phyloP scores from a whole-genome alignment of 2,797 vertebrate species.

The Spondyliosoma cantharus region DNA sequence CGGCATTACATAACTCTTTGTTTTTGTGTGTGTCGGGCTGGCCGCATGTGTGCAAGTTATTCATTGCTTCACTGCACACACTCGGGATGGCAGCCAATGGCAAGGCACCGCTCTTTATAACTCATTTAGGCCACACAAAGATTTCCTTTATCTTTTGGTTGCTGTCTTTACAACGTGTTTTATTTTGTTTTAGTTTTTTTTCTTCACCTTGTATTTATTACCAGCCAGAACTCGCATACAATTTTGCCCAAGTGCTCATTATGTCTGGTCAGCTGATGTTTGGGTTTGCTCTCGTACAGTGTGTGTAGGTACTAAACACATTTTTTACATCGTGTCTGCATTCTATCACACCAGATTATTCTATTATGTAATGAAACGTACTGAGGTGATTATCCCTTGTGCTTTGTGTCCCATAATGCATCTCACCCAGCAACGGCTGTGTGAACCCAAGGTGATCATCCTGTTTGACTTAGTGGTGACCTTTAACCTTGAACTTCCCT shows the following conservation, averaged over 20 bases:
- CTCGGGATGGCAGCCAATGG: conserved; percentile 69
- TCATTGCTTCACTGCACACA: conserved; percentile 74
- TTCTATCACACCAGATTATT: conserved; percentile 62
- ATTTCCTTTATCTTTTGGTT: conserved; percentile 59
- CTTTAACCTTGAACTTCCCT: conserved; percentile 49
- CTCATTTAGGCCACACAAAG: conserved; percentile 70
- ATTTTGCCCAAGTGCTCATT: conserved; percentile 39
- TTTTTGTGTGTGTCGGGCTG: conserved; percentile 70
- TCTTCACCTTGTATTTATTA: conserved; percentile 26
- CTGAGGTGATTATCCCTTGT: conserved; percentile 63
- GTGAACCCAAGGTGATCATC: conserved; percentile 57
- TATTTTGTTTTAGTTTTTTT: background rate
- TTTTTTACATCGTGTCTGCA: conserved; percentile 57
- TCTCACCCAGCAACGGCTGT: conserved; percentile 43
- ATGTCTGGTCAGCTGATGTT: conserved; percentile 60
- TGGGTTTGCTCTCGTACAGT: conserved; percentile 32
- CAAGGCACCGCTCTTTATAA: conserved; percentile 63
- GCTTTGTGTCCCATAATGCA: conserved; percentile 65
- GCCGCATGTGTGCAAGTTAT: conserved; percentile 72
- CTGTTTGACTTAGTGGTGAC: conserved; percentile 61
- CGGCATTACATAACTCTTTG: conserved; percentile 81
- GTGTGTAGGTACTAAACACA: conserved; percentile 38
- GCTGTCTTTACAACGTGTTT: conserved; percentile 16
- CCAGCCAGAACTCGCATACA: conserved; percentile 20
- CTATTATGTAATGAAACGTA: conserved; percentile 74